phyloP scores from a whole-genome alignment of 2,797 vertebrate species.

The Rhynchotus rufescens region DNA sequence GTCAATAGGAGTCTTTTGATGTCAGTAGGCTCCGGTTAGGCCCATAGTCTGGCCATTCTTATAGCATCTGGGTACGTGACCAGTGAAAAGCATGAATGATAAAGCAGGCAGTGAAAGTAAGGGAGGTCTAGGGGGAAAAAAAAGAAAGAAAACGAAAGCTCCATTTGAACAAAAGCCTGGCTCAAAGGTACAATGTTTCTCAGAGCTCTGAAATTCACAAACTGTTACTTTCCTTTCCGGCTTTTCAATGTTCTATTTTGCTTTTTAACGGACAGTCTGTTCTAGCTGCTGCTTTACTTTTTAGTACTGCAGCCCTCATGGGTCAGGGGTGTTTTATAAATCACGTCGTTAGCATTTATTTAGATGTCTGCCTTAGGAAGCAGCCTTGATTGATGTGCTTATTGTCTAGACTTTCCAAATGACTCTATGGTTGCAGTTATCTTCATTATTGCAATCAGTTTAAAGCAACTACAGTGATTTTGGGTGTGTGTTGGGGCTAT shows the following conservation, averaged over 20 bases:
- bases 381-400: constrained; percentile 27
- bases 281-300: not conserved
- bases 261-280: not conserved
- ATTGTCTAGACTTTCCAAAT: constrained; percentile 22
- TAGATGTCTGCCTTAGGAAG: constrained; percentile 7
- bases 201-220: constrained; percentile 36
- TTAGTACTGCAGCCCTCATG: not conserved
- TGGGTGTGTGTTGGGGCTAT: not conserved
- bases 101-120: not conserved
- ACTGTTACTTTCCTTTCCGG: constrained; percentile 14
- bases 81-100: not conserved
- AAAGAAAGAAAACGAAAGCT: not conserved
- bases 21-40: not conserved
- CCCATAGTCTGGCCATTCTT: not conserved
- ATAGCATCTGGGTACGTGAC: not conserved
- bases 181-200: constrained; percentile 1
- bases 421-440: not conserved
- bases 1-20: constrained; percentile 40
- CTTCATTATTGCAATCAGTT: not conserved
- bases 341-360: constrained; percentile 36
- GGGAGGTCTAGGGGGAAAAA: not conserved
- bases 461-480: not conserved
- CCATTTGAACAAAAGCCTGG: constrained; percentile 8
- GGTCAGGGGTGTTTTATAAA: not conserved
- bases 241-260: constrained; percentile 8